Base-by-base conservation (phyloP, 2,888 invertebrate species). In the Melieria crassipennis region DNA sequence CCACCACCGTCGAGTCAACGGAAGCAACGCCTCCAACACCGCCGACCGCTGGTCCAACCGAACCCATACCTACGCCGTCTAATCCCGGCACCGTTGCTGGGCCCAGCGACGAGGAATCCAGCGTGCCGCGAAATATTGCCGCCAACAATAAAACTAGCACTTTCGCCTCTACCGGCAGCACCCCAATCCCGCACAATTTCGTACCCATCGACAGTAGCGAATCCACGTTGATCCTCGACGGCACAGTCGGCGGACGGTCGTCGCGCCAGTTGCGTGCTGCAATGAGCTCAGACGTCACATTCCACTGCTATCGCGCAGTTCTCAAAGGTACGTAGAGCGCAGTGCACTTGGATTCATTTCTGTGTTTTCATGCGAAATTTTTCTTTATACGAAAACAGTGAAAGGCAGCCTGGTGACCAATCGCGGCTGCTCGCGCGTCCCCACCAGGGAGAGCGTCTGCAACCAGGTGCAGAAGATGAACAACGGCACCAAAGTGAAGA, bases 361-460 rank as follows among this genome's bases (percentile, higher is more conserved):
- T 58, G 10, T 16, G 48, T 56, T 11, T 43, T 43, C 43, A 7
- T 43, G 13, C 45, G 7, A 43, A 42, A 30, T 48, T 60, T 66
- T 47, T 68, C 46, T 63, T 7, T 47, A 10, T 9, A 3, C 55
- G 75, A 30, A 30, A 30, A 0, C 7, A 84, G 84, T 74, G 1
- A 81, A 81, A 55, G 79, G 77, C 61, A 74, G 77, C 0, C 56
- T 61, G 61, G 66, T 65, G 5, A 76, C 77, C 1, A 75, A 83
- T 43, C 86, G 85, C 16, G 85, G 85, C 10, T 85, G 85, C 73
- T 78, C 81, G 10, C 84, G 83, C 5, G 80, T 83, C 0, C 56
- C 66, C 47, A 71, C 80, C 9, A 52, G 67, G 63, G 78, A 83
- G 61, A 74, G 77, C 4, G 84, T 82, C 4, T 85, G 85, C 68